phyloP scores from a whole-genome alignment of 2,797 vertebrate species.

The Emys orbicularis region DNA sequence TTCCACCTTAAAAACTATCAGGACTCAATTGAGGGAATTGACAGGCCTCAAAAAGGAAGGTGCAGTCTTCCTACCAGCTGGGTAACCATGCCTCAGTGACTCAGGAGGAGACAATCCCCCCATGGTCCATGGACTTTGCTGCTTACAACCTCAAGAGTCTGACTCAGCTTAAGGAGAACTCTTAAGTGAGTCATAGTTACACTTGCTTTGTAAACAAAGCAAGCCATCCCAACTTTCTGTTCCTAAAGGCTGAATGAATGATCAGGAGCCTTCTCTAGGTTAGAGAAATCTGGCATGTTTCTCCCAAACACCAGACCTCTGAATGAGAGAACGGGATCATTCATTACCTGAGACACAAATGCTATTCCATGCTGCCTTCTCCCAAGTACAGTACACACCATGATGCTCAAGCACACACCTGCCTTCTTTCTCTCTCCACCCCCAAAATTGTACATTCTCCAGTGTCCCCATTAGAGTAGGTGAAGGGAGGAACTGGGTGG shows the following conservation, averaged over 20 bases:
- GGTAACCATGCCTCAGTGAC: too few relatives aligned
- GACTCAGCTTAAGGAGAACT: neutral
- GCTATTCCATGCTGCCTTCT: neutral
- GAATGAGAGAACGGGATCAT: neutral
- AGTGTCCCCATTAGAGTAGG: too few relatives aligned
- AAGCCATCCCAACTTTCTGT: neutral
- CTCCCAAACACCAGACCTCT: neutral
- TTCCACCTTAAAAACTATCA: neutral
- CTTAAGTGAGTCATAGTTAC: neutral
- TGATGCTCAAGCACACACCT: too few relatives aligned
- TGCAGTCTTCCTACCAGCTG: neutral
- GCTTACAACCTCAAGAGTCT: neutral
- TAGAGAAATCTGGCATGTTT: neutral
- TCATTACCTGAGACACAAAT: neutral
- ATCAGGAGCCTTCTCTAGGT: neutral
- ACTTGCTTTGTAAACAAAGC: neutral
- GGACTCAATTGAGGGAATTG: neutral
- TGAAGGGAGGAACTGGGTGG: too few relatives aligned
- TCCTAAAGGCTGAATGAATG: neutral
- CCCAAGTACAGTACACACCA: too few relatives aligned
- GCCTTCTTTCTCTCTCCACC: too few relatives aligned
- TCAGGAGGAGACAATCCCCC: too few relatives aligned
- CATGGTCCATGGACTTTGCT: neutral
- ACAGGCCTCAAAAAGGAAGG: neutral
- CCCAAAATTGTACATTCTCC: too few relatives aligned